These are phyloP conservation scores for Ditula angustiorana DNA, from an alignment of 2,888 invertebrate genomes.

Conservation along the genomic window DNA sequence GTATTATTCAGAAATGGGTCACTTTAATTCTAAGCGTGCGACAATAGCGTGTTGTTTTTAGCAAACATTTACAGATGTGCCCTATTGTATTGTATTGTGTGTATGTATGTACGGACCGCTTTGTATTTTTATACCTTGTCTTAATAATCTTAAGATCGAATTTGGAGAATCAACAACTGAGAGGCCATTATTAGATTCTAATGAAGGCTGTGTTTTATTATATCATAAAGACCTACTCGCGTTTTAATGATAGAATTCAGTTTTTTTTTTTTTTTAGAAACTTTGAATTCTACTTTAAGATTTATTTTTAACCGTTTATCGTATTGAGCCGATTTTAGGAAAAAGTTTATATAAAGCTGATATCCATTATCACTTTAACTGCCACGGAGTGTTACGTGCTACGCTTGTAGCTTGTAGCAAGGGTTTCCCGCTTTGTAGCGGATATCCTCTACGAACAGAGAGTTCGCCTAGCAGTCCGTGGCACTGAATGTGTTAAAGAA, in stretches of 20 bases:
- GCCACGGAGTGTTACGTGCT: too few relatives aligned
- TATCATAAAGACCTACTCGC: not conserved
- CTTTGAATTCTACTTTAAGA: not conserved
- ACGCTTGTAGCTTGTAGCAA: too few relatives aligned
- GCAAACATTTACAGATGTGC: too few relatives aligned
- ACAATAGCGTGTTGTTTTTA: not conserved
- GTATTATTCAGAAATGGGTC: too few relatives aligned
- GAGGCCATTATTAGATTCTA: not conserved
- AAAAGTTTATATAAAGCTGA: too few relatives aligned
- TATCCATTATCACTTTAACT: not conserved
- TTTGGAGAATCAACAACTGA: not conserved
- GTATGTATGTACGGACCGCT: not conserved
- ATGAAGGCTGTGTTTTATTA: not conserved
- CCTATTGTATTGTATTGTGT: not conserved
- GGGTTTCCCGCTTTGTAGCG: too few relatives aligned
- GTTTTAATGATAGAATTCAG: not conserved
- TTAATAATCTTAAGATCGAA: not conserved
- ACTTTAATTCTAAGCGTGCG: not conserved
- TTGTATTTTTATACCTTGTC: constrained; percentile 3
- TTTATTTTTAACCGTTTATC: not conserved
- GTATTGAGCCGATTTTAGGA: too few relatives aligned
- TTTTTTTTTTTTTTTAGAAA: not conserved
- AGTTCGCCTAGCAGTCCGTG: too few relatives aligned
- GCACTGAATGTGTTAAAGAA: too few relatives aligned
- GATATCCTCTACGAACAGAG: too few relatives aligned